These are phyloP conservation scores for Pelecanoides urinatrix DNA, from an alignment of 2,113 vertebrate genomes.

Conservation along the genomic window DNA sequence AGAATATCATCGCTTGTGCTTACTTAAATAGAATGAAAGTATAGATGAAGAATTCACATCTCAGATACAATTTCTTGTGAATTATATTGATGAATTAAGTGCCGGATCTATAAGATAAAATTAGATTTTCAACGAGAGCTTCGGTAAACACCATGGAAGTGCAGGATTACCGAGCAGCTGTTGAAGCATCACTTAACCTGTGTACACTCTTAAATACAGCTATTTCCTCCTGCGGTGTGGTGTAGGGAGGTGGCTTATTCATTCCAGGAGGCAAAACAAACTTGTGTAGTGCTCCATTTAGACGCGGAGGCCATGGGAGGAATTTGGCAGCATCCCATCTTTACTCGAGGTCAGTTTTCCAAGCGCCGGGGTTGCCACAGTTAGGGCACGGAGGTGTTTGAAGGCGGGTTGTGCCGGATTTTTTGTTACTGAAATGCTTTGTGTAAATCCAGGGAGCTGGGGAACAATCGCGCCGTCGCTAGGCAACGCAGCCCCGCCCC, in stretches of 20 bases:
- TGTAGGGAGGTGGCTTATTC: background rate
- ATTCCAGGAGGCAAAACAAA: fast-evolving
- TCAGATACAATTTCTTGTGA: fast-evolving
- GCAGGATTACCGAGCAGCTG: fast-evolving
- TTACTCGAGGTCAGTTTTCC: no score
- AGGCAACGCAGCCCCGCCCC: background rate
- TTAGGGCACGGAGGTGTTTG: background rate
- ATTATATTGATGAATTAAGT: background rate
- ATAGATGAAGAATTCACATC: background rate
- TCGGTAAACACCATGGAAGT: fast-evolving
- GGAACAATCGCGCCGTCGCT: background rate
- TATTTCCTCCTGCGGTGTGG: fast-evolving
- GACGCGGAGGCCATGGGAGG: background rate
- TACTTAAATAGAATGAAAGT: background rate
- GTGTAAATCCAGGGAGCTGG: fast-evolving
- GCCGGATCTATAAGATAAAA: fast-evolving
- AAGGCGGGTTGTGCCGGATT: background rate
- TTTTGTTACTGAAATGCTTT: background rate
- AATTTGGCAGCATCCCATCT: background rate
- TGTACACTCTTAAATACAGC: fast-evolving
- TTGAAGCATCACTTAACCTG: background rate
- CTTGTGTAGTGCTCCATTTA: fast-evolving
- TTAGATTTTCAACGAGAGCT: background rate
- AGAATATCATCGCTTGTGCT: background rate
- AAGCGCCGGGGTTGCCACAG: background rate